phyloP scores from a whole-genome alignment of 2,113 vertebrate genomes.

The Periophthalmus modestus region DNA sequence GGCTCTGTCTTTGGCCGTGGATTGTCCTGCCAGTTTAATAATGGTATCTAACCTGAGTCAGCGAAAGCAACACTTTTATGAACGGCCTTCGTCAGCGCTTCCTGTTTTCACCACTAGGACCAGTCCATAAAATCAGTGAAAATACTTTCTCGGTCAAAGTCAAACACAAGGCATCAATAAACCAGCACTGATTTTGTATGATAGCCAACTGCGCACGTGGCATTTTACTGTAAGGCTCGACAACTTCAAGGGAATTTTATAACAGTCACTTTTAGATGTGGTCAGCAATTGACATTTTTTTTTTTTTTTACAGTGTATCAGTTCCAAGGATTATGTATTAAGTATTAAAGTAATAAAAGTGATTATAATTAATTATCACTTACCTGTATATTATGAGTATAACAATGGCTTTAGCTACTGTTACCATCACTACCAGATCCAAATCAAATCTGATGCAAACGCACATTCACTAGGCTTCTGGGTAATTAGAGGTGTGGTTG shows the following conservation, averaged over 20 bases:
- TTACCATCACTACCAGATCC: too few species aligned
- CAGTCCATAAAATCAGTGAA: slow-evolving; percentile 13
- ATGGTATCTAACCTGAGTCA: slow-evolving; percentile 56
- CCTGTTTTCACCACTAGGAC: slow-evolving; percentile 14
- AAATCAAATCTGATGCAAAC: too few species aligned
- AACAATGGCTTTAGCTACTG: too few species aligned
- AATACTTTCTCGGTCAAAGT: slow-evolving; percentile 17
- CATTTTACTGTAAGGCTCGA: slow-evolving; percentile 6
- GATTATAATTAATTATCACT: too few species aligned
- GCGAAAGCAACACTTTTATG: slow-evolving; percentile 40
- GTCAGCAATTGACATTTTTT: too few species aligned
- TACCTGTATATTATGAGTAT: too few species aligned
- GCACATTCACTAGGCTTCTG: too few species aligned
- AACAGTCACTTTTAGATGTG: neutral
- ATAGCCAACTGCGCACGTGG: slow-evolving; percentile 1
- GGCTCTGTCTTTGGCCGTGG: slow-evolving; percentile 19
- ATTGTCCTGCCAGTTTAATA: slow-evolving; percentile 35
- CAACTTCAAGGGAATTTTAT: neutral
- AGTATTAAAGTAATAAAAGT: too few species aligned
- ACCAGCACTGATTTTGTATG: neutral
- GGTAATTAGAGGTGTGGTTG: too few species aligned
- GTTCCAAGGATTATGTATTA: too few species aligned
- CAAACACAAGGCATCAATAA: neutral
- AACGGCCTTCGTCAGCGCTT: slow-evolving; percentile 46
- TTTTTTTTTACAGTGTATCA: too few species aligned